phyloP scores from a whole-genome alignment of 2,888 invertebrate species.

The Ormia ochracea region DNA sequence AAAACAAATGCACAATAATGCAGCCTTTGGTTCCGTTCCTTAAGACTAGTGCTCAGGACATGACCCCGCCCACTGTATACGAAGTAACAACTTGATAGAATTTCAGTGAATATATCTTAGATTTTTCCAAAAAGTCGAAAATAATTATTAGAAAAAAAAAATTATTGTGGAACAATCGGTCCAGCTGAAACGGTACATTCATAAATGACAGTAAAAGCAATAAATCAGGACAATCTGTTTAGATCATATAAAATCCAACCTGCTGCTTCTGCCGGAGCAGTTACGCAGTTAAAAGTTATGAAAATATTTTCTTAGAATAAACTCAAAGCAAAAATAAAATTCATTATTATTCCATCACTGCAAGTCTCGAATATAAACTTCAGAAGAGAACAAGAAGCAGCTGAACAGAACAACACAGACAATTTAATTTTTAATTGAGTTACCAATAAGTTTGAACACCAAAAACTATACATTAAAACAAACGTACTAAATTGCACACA shows the following conservation, averaged over 20 bases:
- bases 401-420: conserved; percentile 37
- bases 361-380: neutral
- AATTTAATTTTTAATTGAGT: conserved; percentile 58
- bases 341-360: neutral
- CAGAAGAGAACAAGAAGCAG: neutral
- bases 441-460: conserved; percentile 42
- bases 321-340: neutral
- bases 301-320: conserved; percentile 28
- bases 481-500: neutral
- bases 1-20: no score
- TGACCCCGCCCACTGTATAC: no score
- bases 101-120: conserved; percentile 12
- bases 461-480: neutral
- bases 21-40: no score
- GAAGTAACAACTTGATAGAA: conserved; percentile 12
- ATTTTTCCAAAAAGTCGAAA: neutral
- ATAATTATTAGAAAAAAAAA: neutral
- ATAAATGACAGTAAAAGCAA: conserved; percentile 46
- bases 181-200: no score
- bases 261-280: neutral
- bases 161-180: neutral
- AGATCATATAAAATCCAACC: neutral
- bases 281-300: neutral
- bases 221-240: conserved; percentile 44
- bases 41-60: no score